A percentile compares a stretch with the other conserved stretches of the same genome.
Evolutionary conservation across 1,140 invertebrate genomes (phyloP).

Genomic region (Lepidotrigona ventralis): DNA sequence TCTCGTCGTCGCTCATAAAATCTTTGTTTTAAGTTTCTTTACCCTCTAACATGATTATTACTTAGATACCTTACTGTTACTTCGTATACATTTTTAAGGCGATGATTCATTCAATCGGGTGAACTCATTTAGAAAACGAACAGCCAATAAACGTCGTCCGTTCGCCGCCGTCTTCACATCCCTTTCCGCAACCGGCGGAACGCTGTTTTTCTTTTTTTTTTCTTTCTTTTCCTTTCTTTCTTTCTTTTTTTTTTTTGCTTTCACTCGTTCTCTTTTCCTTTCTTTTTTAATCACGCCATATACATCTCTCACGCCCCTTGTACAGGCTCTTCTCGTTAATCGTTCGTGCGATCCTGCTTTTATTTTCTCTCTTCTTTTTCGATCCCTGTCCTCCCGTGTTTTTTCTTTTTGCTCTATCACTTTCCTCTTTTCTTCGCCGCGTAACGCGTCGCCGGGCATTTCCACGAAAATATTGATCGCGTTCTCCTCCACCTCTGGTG

Average conservation of each 20-base stretch:
- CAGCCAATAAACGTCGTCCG: slow-evolving; percentile 75
- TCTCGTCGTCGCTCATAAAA: slow-evolving; percentile 78
- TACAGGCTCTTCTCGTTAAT: slow-evolving; percentile 23
- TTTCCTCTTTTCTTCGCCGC: slow-evolving; percentile 1
- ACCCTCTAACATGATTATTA: slow-evolving; percentile 80
- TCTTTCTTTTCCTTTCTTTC: background rate
- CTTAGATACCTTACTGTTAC: slow-evolving; percentile 80
- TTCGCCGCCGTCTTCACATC: slow-evolving; percentile 60
- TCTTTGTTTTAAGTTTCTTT: slow-evolving; percentile 74
- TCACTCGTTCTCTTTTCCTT: too few relatives aligned
- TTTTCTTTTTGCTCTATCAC: rapidly evolving
- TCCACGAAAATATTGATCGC: slow-evolving; percentile 42
- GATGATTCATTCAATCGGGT: slow-evolving; percentile 82
- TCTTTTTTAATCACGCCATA: background rate
- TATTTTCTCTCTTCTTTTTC: background rate
- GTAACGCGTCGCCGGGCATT: slow-evolving; percentile 19
- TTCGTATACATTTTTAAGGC: slow-evolving; percentile 82
- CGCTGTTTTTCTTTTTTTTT: background rate
- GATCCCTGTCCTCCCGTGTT: too few relatives aligned
- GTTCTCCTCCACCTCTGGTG: background rate
- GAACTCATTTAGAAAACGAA: slow-evolving; percentile 79
- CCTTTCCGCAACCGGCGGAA: slow-evolving; percentile 1
- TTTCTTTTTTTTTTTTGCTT: background rate
- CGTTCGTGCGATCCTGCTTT: slow-evolving; percentile 55
- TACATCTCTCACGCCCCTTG: background rate